A percentile compares a stretch with the other conserved stretches of the same genome.
Conservation (phyloP, 2,888 invertebrate species). For the Liodrosophila aerea region DNA sequence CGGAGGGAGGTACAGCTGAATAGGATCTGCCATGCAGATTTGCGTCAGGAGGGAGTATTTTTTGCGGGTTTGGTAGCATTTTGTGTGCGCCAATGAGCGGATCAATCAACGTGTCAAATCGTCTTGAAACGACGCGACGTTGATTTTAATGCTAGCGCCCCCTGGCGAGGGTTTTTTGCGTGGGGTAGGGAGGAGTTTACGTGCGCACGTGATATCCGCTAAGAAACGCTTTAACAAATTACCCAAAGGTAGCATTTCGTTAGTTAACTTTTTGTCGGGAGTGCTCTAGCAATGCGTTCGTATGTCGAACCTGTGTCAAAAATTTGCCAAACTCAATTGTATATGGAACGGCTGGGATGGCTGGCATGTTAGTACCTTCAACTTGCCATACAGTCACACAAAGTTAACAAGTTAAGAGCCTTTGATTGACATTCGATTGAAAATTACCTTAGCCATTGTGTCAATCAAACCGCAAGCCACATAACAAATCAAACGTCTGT, state of each 20-base stretch:
- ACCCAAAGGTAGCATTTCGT: conserved; percentile 60
- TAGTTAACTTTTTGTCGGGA: conserved; percentile 49
- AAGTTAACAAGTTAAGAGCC: conserved; percentile 65
- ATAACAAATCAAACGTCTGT: conserved; percentile 62
- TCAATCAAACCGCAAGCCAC: conserved; percentile 62
- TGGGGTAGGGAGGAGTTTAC: conserved; percentile 18
- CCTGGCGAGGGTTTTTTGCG: conserved; percentile 16
- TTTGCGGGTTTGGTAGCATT: conserved; percentile 46
- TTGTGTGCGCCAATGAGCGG: conserved; percentile 77
- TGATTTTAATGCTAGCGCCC: conserved; percentile 55
- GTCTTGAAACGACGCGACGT: conserved; percentile 68
- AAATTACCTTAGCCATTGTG: conserved; percentile 75
- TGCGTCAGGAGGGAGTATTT: conserved; percentile 30
- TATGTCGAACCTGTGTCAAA: conserved; percentile 52
- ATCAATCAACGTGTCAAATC: conserved; percentile 77
- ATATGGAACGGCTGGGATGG: conserved; percentile 5
- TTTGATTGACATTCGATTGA: conserved; percentile 76
- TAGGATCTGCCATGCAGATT: conserved; percentile 45
- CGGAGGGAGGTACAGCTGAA: neutral
- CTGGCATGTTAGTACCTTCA: conserved; percentile 9
- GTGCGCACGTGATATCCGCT: conserved; percentile 74
- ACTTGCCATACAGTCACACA: conserved; percentile 12
- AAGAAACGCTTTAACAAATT: conserved; percentile 74
- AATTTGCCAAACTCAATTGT: conserved; percentile 42
- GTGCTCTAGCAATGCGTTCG: neutral